Conservation (phyloP, 2,113 vertebrate species). For the Pristiophorus japonicus region DNA sequence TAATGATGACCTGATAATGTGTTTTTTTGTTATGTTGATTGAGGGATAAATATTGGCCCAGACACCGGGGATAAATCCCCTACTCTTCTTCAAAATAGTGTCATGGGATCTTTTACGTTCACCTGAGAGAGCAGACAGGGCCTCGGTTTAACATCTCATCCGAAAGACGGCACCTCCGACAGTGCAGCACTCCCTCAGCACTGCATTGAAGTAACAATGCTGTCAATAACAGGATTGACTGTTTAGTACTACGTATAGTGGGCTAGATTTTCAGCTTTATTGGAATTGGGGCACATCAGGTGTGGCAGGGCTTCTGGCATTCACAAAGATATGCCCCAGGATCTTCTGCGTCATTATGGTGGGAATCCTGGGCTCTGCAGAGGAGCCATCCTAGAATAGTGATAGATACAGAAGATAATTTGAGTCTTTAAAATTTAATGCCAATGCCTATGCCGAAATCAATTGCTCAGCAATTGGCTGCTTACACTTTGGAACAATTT, state of each 20-base stretch:
- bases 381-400: neutral
- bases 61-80: too few species aligned
- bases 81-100: too few species aligned
- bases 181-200: too few species aligned
- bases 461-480: neutral
- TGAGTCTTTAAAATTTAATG: neutral
- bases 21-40: too few species aligned
- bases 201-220: too few species aligned
- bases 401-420: neutral
- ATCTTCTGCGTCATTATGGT: neutral
- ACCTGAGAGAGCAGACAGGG: too few species aligned
- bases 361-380: neutral
- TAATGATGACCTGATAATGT: too few species aligned
- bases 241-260: neutral
- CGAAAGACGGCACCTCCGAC: too few species aligned
- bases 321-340: neutral
- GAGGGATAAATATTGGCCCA: too few species aligned
- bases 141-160: too few species aligned
- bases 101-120: too few species aligned
- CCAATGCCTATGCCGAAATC: neutral
- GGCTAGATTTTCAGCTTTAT: neutral
- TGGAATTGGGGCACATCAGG: neutral
- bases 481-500: neutral
- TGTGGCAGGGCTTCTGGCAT: neutral
- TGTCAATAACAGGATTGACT: neutral